Conservation (phyloP, 2,888 invertebrate species). For the Argyresthia goedartella region DNA sequence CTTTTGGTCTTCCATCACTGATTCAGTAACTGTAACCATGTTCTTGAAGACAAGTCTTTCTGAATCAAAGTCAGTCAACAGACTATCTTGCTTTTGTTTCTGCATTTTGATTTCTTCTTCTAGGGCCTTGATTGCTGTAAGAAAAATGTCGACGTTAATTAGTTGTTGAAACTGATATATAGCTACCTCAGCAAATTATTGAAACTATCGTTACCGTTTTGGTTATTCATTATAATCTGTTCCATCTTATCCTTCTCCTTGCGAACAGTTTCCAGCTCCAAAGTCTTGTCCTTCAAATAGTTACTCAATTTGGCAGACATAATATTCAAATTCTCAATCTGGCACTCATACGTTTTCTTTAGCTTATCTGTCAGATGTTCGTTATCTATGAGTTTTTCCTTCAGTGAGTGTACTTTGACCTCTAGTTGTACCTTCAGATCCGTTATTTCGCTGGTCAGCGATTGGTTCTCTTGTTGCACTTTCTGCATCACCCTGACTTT, state of each 20-base stretch:
- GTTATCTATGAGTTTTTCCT: conserved; percentile 40
- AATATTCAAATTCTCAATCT: conserved; percentile 40
- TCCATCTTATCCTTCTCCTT: conserved; percentile 34
- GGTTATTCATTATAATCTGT: conserved; percentile 24
- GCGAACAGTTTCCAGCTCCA: conserved; percentile 28
- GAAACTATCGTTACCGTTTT: conserved; percentile 21
- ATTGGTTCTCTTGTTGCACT: conserved; percentile 31
- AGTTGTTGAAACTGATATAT: not conserved
- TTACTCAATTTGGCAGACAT: conserved; percentile 39
- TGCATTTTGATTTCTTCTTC: conserved; percentile 32
- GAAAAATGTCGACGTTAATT: conserved; percentile 4
- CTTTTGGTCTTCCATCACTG: conserved; percentile 47
- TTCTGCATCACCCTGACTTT: conserved; percentile 27
- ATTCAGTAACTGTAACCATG: conserved; percentile 45
- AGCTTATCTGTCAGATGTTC: conserved; percentile 40
- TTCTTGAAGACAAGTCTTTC: conserved; percentile 40
- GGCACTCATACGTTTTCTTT: conserved; percentile 38
- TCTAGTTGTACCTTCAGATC: conserved; percentile 39
- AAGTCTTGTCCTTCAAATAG: conserved; percentile 41
- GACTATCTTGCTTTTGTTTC: conserved; percentile 32
- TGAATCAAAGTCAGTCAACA: conserved; percentile 38
- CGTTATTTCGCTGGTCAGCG: conserved; percentile 31
- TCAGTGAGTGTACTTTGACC: conserved; percentile 39
- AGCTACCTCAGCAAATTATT: not conserved
- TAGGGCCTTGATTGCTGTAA: conserved; percentile 30